phyloP scores from a whole-genome alignment of 2,888 invertebrate genomes.

The Cephus nigrinus region DNA sequence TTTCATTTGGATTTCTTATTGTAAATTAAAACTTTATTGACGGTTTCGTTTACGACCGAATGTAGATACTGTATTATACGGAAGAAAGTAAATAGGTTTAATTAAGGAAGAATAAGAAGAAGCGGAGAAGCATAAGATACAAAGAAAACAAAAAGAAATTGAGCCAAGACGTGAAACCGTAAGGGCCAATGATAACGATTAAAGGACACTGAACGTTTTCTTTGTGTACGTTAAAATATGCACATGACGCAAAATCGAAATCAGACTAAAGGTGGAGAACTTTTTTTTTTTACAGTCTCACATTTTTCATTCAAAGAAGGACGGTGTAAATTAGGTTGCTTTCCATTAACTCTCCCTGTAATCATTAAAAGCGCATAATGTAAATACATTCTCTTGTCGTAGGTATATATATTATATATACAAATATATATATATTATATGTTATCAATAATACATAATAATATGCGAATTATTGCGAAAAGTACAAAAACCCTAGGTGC shows the following conservation, averaged over 20 bases:
- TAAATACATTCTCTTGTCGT: constrained; percentile 60
- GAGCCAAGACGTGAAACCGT: not conserved
- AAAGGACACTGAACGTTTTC: not conserved
- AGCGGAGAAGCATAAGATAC: not conserved
- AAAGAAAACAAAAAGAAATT: not conserved
- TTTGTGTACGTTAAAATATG: not conserved
- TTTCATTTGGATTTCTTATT: constrained; percentile 33
- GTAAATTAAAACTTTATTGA: constrained; percentile 45
- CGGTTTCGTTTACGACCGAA: constrained; percentile 49
- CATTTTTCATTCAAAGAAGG: constrained; percentile 15
- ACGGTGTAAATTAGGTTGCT: constrained; percentile 42
- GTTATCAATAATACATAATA: constrained; percentile 42
- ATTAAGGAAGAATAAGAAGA: constrained; percentile 22
- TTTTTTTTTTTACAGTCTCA: constrained; percentile 11
- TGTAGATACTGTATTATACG: constrained; percentile 62
- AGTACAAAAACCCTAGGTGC: constrained; percentile 66
- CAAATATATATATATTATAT: constrained; percentile 28
- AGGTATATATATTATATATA: constrained; percentile 41
- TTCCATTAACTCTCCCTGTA: constrained; percentile 50
- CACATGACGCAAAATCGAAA: not conserved
- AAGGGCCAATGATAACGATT: not conserved
- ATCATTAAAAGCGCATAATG: constrained; percentile 57
- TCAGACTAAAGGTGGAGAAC: not conserved
- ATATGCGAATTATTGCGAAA: constrained; percentile 63
- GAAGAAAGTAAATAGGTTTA: constrained; percentile 36